Base-by-base conservation (phyloP, 2,113 vertebrate genomes). In the Okapia johnstoni region DNA sequence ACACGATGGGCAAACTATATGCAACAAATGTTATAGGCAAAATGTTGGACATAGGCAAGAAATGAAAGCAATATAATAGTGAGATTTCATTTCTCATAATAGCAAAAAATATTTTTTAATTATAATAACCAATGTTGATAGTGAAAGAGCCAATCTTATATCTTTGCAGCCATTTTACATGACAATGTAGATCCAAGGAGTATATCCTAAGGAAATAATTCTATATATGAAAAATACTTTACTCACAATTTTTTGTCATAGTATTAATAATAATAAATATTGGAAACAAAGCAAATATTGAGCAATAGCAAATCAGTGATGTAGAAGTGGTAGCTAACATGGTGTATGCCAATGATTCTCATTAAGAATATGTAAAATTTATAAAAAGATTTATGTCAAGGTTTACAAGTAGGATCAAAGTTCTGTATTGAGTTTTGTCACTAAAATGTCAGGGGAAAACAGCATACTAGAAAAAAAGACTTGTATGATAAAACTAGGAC, bases 151-250 rank as follows among this genome's bases (percentile, higher is more conserved):
- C 55, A 73, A 55, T 86, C 26, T 88, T 46, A 36, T 30, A 76
- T 52, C 25, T 46, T 1, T n/a, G 36, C 21, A 77, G 58, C 26
- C 16, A 66, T 50, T 95, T 95, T 81, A 70, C 76, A 61, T 43
- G 63, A 15, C 9, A 57, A 66, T 26, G 21, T 81, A 50, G 28
- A 85, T 73, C 43, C 30, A 77, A 19, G 17, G 16, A 43, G 21
- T 66, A 88, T 70, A 43, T 30, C 55, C 12, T 52, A 50, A 66
- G 54, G 66, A 83, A 93, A 54, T 63, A 66, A 80, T 48, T 7
- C 40, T 63, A n/a, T 33, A 40, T 50, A 48, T 93, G n/a, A 93
- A 97, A 97, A 85, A 55, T 79, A 54, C 48, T 63, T 81, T 73
- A 60, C 79, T 90, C 7, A 48, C 2, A 94, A 60, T 86, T 79